Conservation (phyloP, 2,888 invertebrate species). For the Eupithecia inturbata region DNA sequence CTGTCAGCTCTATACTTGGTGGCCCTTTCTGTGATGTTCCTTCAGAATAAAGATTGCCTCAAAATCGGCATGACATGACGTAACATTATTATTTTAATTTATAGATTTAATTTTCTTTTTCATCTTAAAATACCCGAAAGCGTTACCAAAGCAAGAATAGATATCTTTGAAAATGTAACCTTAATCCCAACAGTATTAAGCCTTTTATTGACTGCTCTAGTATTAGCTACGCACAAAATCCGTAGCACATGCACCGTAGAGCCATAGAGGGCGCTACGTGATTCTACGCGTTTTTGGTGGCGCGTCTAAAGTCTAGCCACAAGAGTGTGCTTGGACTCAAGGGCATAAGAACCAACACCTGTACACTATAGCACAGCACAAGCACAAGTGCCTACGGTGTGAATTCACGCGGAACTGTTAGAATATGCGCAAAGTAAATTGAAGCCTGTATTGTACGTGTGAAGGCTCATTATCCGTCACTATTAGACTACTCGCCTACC, state of each 20-base stretch:
- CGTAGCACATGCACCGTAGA: conserved; percentile 4
- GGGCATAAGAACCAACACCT: conserved; percentile 2
- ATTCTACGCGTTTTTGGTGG: conserved; percentile 4
- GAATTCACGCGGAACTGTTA: background rate
- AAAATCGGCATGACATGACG: background rate
- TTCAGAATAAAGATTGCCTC: background rate
- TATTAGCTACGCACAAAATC: background rate
- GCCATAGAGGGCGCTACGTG: conserved; percentile 8
- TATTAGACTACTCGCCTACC: background rate
- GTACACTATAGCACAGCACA: background rate
- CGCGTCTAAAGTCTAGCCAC: conserved; percentile 6
- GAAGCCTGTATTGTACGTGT: background rate
- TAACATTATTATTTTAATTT: too few relatives aligned
- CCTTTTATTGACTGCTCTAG: background rate
- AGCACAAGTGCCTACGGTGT: background rate
- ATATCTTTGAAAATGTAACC: background rate
- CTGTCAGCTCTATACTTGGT: background rate
- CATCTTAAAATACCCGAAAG: background rate
- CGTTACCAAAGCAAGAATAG: background rate
- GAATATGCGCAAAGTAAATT: background rate
- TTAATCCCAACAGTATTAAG: background rate
- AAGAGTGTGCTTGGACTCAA: conserved; percentile 13
- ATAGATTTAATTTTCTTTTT: background rate
- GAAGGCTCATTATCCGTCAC: conserved; percentile 1
- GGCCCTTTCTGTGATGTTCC: background rate